Conservation (phyloP, 2,113 vertebrate species). For the Psilopogon haemacephalus region DNA sequence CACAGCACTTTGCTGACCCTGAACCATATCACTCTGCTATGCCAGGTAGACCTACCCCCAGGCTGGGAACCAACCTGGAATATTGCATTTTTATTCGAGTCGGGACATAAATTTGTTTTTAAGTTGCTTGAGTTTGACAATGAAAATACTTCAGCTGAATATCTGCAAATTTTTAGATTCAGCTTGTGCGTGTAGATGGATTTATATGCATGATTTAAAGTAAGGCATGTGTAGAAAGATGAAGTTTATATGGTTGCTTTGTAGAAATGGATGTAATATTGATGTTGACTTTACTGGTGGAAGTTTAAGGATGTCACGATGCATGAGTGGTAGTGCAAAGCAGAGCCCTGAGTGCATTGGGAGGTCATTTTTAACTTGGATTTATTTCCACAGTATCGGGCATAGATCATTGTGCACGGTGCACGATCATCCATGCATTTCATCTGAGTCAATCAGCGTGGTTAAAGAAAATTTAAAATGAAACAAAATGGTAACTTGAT, state of each 20-base stretch:
- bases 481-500: slow-evolving; percentile 57
- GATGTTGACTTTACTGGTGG: slow-evolving; percentile 62
- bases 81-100: not conserved
- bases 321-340: slow-evolving; percentile 64
- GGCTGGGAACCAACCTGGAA: not conserved
- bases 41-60: not conserved
- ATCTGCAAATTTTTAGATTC: slow-evolving; percentile 36
- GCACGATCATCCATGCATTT: slow-evolving; percentile 55
- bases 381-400: slow-evolving; percentile 53
- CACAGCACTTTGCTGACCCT: not conserved
- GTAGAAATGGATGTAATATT: slow-evolving; percentile 63
- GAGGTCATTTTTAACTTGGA: slow-evolving; percentile 64
- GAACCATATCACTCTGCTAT: not conserved
- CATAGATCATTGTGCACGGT: slow-evolving; percentile 41
- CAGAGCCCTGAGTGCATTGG: slow-evolving; percentile 54
- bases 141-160: slow-evolving; percentile 24
- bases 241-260: slow-evolving; percentile 57
- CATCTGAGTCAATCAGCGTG: slow-evolving; percentile 34
- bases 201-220: slow-evolving; percentile 63
- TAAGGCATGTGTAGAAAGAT: slow-evolving; percentile 57
- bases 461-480: slow-evolving; percentile 58
- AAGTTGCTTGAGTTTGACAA: slow-evolving; percentile 10
- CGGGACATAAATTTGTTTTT: not conserved
- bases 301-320: slow-evolving; percentile 61
- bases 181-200: slow-evolving; percentile 32